A percentile compares a stretch with the other conserved stretches of the same genome.
These are phyloP conservation scores for Eubasilissa splendida DNA, from an alignment of 2,888 invertebrate genomes.

Conservation along the genomic window DNA sequence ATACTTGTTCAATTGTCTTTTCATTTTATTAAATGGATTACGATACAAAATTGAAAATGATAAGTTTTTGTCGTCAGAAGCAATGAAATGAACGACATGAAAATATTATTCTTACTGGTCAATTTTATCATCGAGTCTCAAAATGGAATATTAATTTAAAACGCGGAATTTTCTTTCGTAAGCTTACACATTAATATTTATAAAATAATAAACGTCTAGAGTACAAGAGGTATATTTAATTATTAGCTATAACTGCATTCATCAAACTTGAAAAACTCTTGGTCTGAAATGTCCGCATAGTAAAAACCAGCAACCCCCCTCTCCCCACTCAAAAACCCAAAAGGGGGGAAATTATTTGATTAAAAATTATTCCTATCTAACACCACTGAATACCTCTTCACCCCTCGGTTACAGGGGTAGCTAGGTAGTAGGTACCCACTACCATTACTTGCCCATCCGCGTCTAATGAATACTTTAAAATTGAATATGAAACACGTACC, in stretches of 20 bases:
- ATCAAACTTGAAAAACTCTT: slow-evolving; percentile 43
- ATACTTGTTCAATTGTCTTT: no score
- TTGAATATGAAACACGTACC: slow-evolving; percentile 23
- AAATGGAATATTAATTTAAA: no score
- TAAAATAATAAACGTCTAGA: no score
- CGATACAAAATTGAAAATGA: no score
- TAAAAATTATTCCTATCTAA: slow-evolving; percentile 59
- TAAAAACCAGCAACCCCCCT: slow-evolving; percentile 41
- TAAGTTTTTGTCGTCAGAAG: no score
- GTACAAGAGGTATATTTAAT: no score
- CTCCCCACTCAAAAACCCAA: slow-evolving; percentile 54
- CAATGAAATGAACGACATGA: no score
- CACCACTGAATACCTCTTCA: slow-evolving; percentile 53
- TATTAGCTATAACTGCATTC: neutral
- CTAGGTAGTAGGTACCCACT: slow-evolving; percentile 1
- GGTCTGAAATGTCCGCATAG: slow-evolving; percentile 38
- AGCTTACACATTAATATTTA: no score
- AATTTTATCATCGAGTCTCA: no score
- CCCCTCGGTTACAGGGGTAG: slow-evolving; percentile 30
- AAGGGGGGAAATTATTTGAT: slow-evolving; percentile 59
- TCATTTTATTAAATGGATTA: no score
- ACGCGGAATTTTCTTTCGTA: no score
- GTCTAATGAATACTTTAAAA: slow-evolving; percentile 45
- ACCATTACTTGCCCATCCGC: slow-evolving; percentile 41
- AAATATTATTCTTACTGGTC: no score